Evolutionary conservation across 2,113 vertebrate genomes (phyloP), one percentile per base, ranked within the genome.

Genomic region (Sylvilagus bachmani): DNA sequence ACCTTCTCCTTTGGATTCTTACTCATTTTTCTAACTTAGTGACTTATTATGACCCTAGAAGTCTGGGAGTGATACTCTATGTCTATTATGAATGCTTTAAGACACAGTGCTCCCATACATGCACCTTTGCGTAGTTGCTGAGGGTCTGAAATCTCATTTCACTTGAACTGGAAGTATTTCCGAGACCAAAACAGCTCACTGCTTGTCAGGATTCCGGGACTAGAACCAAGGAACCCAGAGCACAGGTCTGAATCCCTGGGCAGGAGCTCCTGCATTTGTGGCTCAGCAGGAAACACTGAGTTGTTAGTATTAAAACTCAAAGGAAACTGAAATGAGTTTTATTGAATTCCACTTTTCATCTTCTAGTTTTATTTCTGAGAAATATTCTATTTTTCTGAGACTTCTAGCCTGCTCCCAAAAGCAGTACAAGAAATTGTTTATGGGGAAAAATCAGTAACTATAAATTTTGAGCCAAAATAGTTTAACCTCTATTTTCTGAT

Each of bases 61-160:
- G 44, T 27, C 51, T 61, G 14, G 36, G 79, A 89, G 92, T 75
- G 21, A 79, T 77, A 71, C 5, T 55, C 0, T 53, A n/a, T 49
- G 21, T 64, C 29, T 86, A 2, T 25, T 69, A 44, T 64, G 91
- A 87, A 86, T n/a, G 49, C 80, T 67, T 85, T 73, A 90, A 70
- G 36, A 70, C 14, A 51, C 6, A 10, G 16, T 66, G 44, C 86
- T 74, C 80, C 93, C 44, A 6, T 16, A 51, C 81, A 31, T 14
- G 38, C 21, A 27, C 19, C 27, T 61, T 93, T 5, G 24, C 55
- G 55, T 58, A 36, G 64, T 51, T 97, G 25, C 62, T 83, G n/a
- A 51, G 29, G 64, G 5, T 58, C 64, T 86, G 17, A 49, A 82
- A 58, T 86, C 70, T 94, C 70, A 69, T 92, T 97, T 97, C 33